phyloP scores from a whole-genome alignment of 2,113 vertebrate genomes.

The Petaurus breviceps region DNA sequence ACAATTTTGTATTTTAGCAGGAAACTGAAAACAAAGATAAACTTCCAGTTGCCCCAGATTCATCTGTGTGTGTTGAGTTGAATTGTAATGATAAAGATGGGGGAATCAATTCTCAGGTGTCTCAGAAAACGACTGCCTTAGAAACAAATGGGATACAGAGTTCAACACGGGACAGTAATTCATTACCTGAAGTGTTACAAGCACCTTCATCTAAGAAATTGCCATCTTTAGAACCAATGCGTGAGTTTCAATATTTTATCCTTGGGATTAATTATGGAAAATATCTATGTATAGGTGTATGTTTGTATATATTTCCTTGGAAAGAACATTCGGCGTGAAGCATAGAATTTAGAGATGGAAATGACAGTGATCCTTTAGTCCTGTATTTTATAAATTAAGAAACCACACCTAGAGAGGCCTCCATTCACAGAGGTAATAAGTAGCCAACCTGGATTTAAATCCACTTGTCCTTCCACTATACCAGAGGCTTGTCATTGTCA shows the following conservation, averaged over 20 bases:
- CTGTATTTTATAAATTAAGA: not conserved
- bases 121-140: conserved; percentile 28
- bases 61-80: conserved; percentile 59
- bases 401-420: not conserved
- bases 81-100: not conserved
- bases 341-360: not conserved
- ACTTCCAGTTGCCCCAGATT: conserved; percentile 22
- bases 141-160: conserved; percentile 39
- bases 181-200: conserved; percentile 18
- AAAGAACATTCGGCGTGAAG: not conserved
- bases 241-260: conserved; percentile 70
- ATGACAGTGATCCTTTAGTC: not conserved
- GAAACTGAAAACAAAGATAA: conserved; percentile 42
- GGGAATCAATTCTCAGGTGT: conserved; percentile 48
- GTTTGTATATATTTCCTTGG: not conserved
- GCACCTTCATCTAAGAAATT: not conserved
- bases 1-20: conserved; percentile 76
- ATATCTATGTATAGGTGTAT: too few relatives aligned
- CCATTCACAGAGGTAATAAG: not conserved
- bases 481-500: not conserved
- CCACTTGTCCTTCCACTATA: not conserved
- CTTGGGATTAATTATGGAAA: not conserved
- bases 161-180: conserved; percentile 38
- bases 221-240: conserved; percentile 50
- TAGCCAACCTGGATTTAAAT: not conserved